These are phyloP conservation scores for Neopipo cinnamomea DNA, from an alignment of 2,113 vertebrate genomes.

Conservation along the genomic window DNA sequence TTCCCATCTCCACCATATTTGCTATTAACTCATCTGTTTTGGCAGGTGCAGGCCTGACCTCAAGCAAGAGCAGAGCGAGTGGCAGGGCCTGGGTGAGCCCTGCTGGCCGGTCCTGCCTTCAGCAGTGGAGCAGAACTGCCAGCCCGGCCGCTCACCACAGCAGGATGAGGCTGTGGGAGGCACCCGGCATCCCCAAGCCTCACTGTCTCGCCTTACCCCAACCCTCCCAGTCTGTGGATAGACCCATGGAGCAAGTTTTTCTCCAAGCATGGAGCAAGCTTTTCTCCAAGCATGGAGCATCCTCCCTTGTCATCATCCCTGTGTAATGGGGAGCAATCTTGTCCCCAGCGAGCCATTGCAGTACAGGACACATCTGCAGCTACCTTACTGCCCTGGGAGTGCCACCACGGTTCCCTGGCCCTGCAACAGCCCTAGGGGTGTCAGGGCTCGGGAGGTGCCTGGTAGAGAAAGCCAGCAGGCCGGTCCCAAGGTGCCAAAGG, in stretches of 20 bases:
- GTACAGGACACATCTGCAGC: neutral
- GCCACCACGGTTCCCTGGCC: accelerated
- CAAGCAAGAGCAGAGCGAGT: neutral
- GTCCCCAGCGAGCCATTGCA: accelerated
- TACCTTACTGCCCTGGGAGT: neutral
- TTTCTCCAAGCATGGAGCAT: neutral
- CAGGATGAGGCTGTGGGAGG: neutral
- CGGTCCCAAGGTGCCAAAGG: neutral
- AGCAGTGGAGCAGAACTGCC: neutral
- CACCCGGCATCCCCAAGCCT: neutral
- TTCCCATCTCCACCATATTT: slow-evolving; percentile 32
- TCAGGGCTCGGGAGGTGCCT: neutral
- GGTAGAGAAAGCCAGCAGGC: neutral
- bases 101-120: neutral
- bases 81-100: neutral
- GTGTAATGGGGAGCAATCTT: accelerated
- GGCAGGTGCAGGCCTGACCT: slow-evolving; percentile 63
- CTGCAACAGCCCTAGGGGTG: neutral
- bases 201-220: neutral
- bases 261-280: neutral
- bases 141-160: accelerated
- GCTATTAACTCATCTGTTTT: slow-evolving; percentile 67
- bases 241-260: neutral
- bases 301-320: neutral
- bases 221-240: neutral